Conservation (phyloP, 2,797 vertebrate species). For the Macroramphosus scolopax region DNA sequence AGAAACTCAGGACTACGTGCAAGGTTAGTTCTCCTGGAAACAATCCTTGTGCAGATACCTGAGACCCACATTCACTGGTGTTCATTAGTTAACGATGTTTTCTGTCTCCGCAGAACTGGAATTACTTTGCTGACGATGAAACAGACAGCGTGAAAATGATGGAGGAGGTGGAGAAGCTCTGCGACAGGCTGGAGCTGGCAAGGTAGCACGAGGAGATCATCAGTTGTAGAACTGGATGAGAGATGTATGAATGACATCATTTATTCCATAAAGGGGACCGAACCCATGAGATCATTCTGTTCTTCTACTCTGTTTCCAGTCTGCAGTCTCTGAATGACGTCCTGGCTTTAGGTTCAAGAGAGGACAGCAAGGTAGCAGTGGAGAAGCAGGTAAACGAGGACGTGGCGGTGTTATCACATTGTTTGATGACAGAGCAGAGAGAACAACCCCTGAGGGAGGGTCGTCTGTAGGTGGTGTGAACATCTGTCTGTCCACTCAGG, state of each 20-base stretch:
- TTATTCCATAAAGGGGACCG: too few species aligned
- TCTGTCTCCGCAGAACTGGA: constrained; percentile 86
- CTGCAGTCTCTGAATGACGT: constrained; percentile 94
- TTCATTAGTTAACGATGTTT: too few species aligned
- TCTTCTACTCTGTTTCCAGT: constrained; percentile 68
- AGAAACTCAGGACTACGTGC: constrained; percentile 94
- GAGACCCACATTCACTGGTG: too few species aligned
- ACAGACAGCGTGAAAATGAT: constrained; percentile 95
- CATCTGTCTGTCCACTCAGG: constrained; percentile 63
- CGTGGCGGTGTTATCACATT: too few species aligned
- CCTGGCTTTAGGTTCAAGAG: constrained; percentile 85
- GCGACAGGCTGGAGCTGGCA: constrained; percentile 90
- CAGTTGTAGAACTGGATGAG: neutral
- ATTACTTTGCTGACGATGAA: constrained; percentile 92
- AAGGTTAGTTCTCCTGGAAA: constrained; percentile 79
- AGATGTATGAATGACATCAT: too few species aligned
- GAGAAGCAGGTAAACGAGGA: constrained; percentile 90
- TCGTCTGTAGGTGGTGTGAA: too few species aligned
- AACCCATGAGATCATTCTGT: neutral
- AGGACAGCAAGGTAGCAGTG: constrained; percentile 87
- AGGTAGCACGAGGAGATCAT: constrained; percentile 81
- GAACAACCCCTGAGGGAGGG: too few species aligned
- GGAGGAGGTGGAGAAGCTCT: constrained; percentile 98
- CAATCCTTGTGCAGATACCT: too few species aligned
- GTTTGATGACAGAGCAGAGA: too few species aligned